These are phyloP conservation scores for Sarcophaga rosellei DNA, from an alignment of 2,888 invertebrate species.

Conservation along the genomic window DNA sequence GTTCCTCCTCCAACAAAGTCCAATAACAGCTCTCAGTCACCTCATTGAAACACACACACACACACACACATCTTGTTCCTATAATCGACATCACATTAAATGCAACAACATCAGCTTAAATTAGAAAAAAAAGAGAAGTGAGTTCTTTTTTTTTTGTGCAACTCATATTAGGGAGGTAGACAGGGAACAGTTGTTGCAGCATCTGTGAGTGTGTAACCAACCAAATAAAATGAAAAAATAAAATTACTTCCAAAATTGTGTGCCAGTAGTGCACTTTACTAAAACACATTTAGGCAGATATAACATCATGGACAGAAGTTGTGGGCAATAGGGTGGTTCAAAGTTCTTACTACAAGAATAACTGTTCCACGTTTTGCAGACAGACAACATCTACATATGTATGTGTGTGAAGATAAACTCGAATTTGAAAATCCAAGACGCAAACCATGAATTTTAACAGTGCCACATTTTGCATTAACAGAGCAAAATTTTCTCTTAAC, in stretches of 20 bases:
- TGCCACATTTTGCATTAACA: too few relatives aligned
- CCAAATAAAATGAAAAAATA: neutral
- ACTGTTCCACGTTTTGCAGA: too few relatives aligned
- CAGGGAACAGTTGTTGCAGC: neutral
- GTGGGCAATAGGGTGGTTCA: slow-evolving; percentile 25
- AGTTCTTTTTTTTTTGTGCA: too few relatives aligned
- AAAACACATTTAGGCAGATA: slow-evolving; percentile 35
- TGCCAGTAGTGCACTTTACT: slow-evolving; percentile 38
- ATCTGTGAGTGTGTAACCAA: neutral
- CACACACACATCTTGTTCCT: too few relatives aligned
- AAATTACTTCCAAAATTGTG: slow-evolving; percentile 40
- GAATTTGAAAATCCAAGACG: too few relatives aligned
- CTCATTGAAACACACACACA: neutral
- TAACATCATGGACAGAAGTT: slow-evolving; percentile 18
- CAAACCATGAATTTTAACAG: too few relatives aligned
- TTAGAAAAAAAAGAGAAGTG: neutral
- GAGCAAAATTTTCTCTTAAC: too few relatives aligned
- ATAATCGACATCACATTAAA: neutral
- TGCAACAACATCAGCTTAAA: neutral
- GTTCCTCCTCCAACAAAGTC: slow-evolving; percentile 37
- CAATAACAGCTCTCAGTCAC: slow-evolving; percentile 3
- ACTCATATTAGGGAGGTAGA: too few relatives aligned
- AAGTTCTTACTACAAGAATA: too few relatives aligned
- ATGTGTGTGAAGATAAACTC: too few relatives aligned
- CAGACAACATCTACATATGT: too few relatives aligned